Conservation (phyloP, 2,888 invertebrate species). For the Papilio protenor region DNA sequence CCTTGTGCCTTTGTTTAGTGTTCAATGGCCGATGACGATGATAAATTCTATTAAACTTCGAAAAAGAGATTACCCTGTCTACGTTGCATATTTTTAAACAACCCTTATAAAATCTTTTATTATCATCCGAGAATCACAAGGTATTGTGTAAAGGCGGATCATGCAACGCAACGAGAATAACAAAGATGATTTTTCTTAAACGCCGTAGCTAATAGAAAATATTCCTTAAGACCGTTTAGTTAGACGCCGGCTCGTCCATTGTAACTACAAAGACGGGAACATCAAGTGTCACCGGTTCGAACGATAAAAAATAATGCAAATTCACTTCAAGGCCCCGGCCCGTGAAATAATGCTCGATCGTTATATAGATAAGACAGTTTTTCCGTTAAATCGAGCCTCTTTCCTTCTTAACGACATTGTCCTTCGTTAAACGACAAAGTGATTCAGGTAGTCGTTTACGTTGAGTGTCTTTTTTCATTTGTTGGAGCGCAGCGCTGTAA, state of each 20-base stretch:
- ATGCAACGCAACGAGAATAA: conserved; percentile 58
- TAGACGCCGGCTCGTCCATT: conserved; percentile 69
- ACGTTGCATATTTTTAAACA: conserved; percentile 22
- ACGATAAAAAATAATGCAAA: conserved; percentile 80
- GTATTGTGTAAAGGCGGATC: conserved; percentile 44
- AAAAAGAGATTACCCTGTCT: not conserved
- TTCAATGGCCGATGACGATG: not conserved
- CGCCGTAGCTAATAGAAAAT: conserved; percentile 55
- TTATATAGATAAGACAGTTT: conserved; percentile 77
- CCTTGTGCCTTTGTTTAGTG: not conserved
- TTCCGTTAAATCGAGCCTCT: conserved; percentile 76
- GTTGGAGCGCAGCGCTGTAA: conserved; percentile 66
- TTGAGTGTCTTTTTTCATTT: conserved; percentile 76
- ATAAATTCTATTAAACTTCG: not conserved
- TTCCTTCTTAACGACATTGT: conserved; percentile 65
- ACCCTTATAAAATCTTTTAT: conserved; percentile 38
- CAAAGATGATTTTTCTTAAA: conserved; percentile 72
- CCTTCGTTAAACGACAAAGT: conserved; percentile 62
- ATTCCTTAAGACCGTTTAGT: conserved; percentile 61
- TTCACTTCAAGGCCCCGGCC: conserved; percentile 67
- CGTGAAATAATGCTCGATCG: conserved; percentile 73
- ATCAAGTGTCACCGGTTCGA: conserved; percentile 70
- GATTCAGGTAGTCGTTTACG: conserved; percentile 79
- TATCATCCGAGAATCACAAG: conserved; percentile 5
- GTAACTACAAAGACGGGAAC: conserved; percentile 69